phyloP scores from a whole-genome alignment of 2,797 vertebrate genomes.

The Syngnathus acus region DNA sequence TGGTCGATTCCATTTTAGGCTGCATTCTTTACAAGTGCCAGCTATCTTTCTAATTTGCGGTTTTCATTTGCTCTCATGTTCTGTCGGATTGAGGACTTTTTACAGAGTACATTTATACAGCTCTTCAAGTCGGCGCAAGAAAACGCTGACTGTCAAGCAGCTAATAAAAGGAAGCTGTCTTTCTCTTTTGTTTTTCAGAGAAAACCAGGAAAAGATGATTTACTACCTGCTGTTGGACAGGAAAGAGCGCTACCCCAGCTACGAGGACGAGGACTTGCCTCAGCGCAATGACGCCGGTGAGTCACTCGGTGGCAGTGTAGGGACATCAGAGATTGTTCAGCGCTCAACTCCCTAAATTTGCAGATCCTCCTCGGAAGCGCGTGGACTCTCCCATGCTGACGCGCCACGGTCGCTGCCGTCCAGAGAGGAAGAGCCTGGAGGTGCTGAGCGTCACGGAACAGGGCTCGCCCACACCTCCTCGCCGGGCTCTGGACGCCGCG shows the following conservation, averaged over 20 bases:
- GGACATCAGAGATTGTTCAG: too few relatives aligned
- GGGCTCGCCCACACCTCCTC: slow-evolving; percentile 83
- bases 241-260: slow-evolving; percentile 89
- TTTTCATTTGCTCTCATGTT: neutral
- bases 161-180: slow-evolving; percentile 2
- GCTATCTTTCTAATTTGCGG: neutral
- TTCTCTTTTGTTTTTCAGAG: slow-evolving; percentile 54
- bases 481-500: slow-evolving; percentile 78
- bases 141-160: neutral
- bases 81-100: neutral
- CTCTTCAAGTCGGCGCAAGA: neutral
- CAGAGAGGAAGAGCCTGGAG: slow-evolving; percentile 88
- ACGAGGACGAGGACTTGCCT: slow-evolving; percentile 87
- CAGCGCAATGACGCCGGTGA: slow-evolving; percentile 85
- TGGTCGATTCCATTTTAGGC: slow-evolving; percentile 1
- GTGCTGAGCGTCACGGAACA: slow-evolving; percentile 87
- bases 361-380: slow-evolving; percentile 85
- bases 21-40: neutral
- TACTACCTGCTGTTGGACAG: slow-evolving; percentile 88
- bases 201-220: slow-evolving; percentile 94
- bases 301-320: slow-evolving; percentile 55
- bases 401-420: slow-evolving; percentile 83
- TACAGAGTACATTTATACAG: neutral
- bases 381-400: slow-evolving; percentile 91
- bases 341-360: slow-evolving; percentile 11